Conservation (phyloP, 2,797 vertebrate species). For the Anableps anableps region DNA sequence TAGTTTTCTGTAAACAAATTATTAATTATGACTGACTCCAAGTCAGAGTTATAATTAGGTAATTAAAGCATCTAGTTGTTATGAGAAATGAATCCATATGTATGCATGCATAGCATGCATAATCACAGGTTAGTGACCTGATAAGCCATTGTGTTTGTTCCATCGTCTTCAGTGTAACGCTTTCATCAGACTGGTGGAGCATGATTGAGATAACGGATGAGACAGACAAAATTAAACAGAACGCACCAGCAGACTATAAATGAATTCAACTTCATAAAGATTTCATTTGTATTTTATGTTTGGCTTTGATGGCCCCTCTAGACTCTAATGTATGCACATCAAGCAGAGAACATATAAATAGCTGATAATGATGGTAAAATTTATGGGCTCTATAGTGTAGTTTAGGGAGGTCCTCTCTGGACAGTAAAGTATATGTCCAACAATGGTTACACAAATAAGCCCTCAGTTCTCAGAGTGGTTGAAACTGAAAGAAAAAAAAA, state of each 20-base stretch:
- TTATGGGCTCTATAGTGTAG: slow-evolving; percentile 52
- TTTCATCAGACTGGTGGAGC: slow-evolving; percentile 48
- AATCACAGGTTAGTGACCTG: slow-evolving; percentile 51
- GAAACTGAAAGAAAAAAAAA: slow-evolving; percentile 6
- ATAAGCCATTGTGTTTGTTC: slow-evolving; percentile 40
- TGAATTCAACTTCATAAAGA: slow-evolving; percentile 68
- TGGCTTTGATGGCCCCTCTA: slow-evolving; percentile 63
- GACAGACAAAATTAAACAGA: slow-evolving; percentile 61
- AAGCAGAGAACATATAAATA: slow-evolving; percentile 50
- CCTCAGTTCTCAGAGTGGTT: slow-evolving; percentile 7
- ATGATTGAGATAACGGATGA: slow-evolving; percentile 49
- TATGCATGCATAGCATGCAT: slow-evolving; percentile 12
- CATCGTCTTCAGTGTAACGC: slow-evolving; percentile 42
- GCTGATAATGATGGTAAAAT: slow-evolving; percentile 60
- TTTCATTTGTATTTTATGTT: slow-evolving; percentile 74
- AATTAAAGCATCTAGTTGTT: slow-evolving; percentile 22
- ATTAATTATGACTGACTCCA: slow-evolving; percentile 5
- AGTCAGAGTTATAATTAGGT: slow-evolving; percentile 10
- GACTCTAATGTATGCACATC: slow-evolving; percentile 60
- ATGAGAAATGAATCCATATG: slow-evolving; percentile 13
- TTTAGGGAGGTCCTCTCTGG: slow-evolving; percentile 49
- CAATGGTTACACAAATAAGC: slow-evolving; percentile 9
- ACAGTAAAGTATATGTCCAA: slow-evolving; percentile 13
- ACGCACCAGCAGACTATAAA: slow-evolving; percentile 60
- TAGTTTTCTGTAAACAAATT: slow-evolving; percentile 38